Conservation (phyloP, 2,888 invertebrate species). For the Aleiodes testaceus region DNA sequence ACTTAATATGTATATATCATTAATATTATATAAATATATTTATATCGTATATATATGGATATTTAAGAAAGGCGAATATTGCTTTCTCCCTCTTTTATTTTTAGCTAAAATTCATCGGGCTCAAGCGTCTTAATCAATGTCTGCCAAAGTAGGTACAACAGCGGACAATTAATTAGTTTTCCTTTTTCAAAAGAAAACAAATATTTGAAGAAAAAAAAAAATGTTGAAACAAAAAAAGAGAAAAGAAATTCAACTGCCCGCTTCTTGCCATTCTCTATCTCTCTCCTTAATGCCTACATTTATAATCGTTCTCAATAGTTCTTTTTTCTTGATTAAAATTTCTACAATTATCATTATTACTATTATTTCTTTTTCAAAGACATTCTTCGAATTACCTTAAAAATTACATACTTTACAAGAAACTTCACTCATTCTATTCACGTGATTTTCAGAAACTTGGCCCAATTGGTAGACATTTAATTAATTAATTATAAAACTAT, state of each 20-base stretch:
- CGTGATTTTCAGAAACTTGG: slow-evolving; percentile 48
- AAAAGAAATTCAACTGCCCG: slow-evolving; percentile 52
- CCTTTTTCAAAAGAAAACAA: slow-evolving; percentile 40
- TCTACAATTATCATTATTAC: neutral
- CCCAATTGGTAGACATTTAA: neutral
- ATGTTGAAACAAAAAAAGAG: no score
- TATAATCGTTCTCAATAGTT: slow-evolving; percentile 32
- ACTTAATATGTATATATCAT: slow-evolving; percentile 45
- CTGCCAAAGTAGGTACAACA: slow-evolving; percentile 69
- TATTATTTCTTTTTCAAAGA: slow-evolving; percentile 63
- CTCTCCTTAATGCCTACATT: slow-evolving; percentile 60
- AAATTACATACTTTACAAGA: slow-evolving; percentile 68
- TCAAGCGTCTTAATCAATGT: slow-evolving; percentile 62
- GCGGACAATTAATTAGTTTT: slow-evolving; percentile 52
- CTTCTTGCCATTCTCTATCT: slow-evolving; percentile 59
- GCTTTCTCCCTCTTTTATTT: slow-evolving; percentile 22
- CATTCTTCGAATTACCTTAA: slow-evolving; percentile 53
- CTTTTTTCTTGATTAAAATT: slow-evolving; percentile 36
- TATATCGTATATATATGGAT: slow-evolving; percentile 31
- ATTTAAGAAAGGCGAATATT: slow-evolving; percentile 44
- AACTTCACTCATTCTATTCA: slow-evolving; percentile 50
- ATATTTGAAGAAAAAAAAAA: slow-evolving; percentile 42
- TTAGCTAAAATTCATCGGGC: slow-evolving; percentile 46
- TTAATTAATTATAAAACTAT: slow-evolving; percentile 8
- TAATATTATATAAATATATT: slow-evolving; percentile 37